These are phyloP conservation scores for Ophion ellenae DNA, from an alignment of 2,888 invertebrate genomes.

Conservation along the genomic window DNA sequence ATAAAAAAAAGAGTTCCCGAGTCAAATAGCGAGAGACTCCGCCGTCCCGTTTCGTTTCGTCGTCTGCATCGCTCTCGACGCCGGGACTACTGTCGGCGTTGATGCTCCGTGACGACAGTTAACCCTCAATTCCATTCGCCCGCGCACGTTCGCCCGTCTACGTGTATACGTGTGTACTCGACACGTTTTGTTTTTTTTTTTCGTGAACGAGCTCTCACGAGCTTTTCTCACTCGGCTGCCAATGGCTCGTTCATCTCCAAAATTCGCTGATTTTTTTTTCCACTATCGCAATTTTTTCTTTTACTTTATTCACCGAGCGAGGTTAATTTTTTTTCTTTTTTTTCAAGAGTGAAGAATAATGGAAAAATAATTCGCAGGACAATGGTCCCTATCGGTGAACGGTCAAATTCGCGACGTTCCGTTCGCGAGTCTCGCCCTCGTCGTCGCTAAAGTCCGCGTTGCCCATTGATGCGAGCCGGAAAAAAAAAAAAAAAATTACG, in stretches of 20 bases:
- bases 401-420: conserved; percentile 21
- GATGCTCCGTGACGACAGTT: conserved; percentile 59
- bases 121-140: conserved; percentile 56
- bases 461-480: conserved; percentile 35
- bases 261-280: background rate
- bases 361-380: background rate
- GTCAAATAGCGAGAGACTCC: conserved; percentile 45
- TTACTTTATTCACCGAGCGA: background rate
- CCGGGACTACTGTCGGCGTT: conserved; percentile 52
- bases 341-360: background rate
- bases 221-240: background rate
- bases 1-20: conserved; percentile 34
- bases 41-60: conserved; percentile 45
- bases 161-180: conserved; percentile 52
- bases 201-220: background rate
- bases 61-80: conserved; percentile 60
- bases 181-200: background rate
- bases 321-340: background rate
- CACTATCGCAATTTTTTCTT: background rate
- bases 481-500: background rate
- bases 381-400: conserved; percentile 16
- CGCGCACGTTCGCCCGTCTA: conserved; percentile 49
- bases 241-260: background rate
- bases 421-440: conserved; percentile 40
- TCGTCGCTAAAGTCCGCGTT: conserved; percentile 37